Evolutionary conservation across 2,113 vertebrate species (phyloP).

Genomic region (Alectura lathami): DNA sequence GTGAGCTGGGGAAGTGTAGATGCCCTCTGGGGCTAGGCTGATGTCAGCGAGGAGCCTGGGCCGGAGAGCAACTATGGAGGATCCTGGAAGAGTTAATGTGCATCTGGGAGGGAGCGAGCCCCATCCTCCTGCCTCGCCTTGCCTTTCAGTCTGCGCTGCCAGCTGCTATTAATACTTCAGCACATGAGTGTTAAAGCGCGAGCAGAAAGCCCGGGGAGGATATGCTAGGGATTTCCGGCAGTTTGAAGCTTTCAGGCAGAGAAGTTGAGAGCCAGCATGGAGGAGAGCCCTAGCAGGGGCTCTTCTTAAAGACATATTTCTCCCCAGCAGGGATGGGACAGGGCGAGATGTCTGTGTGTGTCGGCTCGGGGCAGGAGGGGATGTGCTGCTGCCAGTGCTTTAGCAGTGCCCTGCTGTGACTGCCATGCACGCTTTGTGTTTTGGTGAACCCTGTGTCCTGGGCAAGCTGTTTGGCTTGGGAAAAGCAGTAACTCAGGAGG

Average conservation of each 20-base stretch:
- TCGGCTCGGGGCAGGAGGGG: background rate
- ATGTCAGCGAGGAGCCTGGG: background rate
- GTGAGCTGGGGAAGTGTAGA: background rate
- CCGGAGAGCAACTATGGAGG: background rate
- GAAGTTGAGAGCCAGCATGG: background rate
- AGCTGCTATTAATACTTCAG: conserved; percentile 18
- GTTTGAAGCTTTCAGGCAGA: background rate
- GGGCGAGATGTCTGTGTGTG: rapidly evolving
- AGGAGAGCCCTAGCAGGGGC: background rate
- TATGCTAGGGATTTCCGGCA: background rate
- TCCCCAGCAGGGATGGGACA: rapidly evolving
- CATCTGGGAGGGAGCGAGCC: background rate
- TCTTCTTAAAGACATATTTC: background rate
- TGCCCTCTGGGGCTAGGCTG: background rate
- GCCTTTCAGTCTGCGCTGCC: background rate
- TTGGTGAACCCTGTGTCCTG: background rate
- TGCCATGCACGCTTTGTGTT: background rate
- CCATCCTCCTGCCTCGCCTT: background rate
- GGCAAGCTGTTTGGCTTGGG: background rate
- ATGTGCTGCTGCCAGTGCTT: background rate
- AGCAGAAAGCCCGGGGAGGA: conserved; percentile 5
- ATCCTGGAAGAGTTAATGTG: background rate
- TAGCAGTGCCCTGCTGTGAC: background rate
- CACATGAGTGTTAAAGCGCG: background rate
- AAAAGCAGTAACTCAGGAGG: background rate